Base-by-base conservation (phyloP, 2,888 invertebrate species). In the Byasa hedistus region DNA sequence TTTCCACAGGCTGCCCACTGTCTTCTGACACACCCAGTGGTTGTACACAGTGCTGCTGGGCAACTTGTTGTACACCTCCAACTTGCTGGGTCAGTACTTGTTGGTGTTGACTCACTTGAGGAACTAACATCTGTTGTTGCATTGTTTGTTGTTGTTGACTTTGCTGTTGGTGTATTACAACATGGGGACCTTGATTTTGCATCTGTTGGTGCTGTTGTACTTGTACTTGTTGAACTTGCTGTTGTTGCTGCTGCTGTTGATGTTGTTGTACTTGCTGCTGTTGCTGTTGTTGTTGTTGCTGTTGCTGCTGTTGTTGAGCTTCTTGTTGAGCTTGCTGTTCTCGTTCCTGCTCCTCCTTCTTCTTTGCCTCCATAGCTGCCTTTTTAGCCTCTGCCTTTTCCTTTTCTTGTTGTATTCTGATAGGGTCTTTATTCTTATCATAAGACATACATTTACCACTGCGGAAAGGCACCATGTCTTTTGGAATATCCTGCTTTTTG, bases 381-480 rank as follows among this genome's bases (percentile, higher is more conserved):
- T 92, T 92, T 74, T 92, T 92, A 10, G 91, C 91, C 0, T 92
- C 92, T 0, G 87, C 83, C 72, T 92, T 92, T 57, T 91, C 91
- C 69, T 91, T 91, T 71, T 92, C 92, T 68, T 89, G 90, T 69
- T 92, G 92, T 73, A 92, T 79, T 72, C 92, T 81, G 62, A 91
- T 79, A 1, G 92, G 92, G 71, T 92, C 92, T 66, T 92, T 92
- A 72, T 92, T 92, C 70, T 92, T 92, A 70, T 92, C 92, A 69
- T 92, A 92, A 0, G 82, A 72, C 92, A 92, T 92, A 73, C 92
- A 92, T 73, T 92, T 92, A n/a, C 92, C 92, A 69, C 92, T 92
- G 64, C 92, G 90, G 83, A 92, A 92, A 4, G 92, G 92, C 65
- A 91, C 86, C 82, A 89, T 81, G 24, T 92, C 91, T 75, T 92